A percentile compares a stretch with the other conserved stretches of the same genome.
phyloP scores from a whole-genome alignment of 2,113 vertebrate species.

The Xyrauchen texanus region DNA sequence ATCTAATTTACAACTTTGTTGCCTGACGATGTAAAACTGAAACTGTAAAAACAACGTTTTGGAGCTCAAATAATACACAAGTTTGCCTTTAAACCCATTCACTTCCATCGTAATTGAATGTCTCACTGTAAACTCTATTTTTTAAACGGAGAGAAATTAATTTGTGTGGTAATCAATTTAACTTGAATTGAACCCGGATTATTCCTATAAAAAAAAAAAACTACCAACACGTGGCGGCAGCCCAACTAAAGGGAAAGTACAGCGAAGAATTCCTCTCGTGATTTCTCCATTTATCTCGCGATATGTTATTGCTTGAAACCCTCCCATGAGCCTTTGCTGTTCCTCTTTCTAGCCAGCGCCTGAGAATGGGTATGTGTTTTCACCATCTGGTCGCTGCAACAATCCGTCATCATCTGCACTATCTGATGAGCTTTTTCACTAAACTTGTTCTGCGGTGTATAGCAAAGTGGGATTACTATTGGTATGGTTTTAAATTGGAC shows the following conservation, averaged over 20 bases:
- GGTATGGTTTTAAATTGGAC: not conserved
- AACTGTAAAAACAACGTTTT: too few species aligned
- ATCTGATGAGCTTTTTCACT: slow-evolving; percentile 31
- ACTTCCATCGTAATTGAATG: too few species aligned
- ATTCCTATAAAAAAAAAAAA: not conserved
- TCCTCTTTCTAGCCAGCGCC: slow-evolving; percentile 86
- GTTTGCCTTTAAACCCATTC: too few species aligned
- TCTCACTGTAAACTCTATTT: too few species aligned
- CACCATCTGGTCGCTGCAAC: not conserved
- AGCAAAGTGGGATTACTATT: fast-evolving
- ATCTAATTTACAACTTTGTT: too few species aligned
- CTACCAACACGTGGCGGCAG: not conserved
- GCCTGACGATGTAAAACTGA: too few species aligned
- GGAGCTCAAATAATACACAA: too few species aligned
- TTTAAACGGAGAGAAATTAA: too few species aligned
- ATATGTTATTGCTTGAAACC: slow-evolving; percentile 72
- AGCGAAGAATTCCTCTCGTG: not conserved
- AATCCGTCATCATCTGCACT: slow-evolving; percentile 73
- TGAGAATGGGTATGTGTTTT: slow-evolving; percentile 89
- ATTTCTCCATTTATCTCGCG: slow-evolving; percentile 65
- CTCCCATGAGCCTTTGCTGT: slow-evolving; percentile 74
- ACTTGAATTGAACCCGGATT: too few species aligned
- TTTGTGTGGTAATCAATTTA: too few species aligned
- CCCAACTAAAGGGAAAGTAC: not conserved
- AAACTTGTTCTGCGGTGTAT: not conserved